These are phyloP conservation scores for Gulo gulo DNA, from an alignment of 2,113 vertebrate species.

Conservation along the genomic window DNA sequence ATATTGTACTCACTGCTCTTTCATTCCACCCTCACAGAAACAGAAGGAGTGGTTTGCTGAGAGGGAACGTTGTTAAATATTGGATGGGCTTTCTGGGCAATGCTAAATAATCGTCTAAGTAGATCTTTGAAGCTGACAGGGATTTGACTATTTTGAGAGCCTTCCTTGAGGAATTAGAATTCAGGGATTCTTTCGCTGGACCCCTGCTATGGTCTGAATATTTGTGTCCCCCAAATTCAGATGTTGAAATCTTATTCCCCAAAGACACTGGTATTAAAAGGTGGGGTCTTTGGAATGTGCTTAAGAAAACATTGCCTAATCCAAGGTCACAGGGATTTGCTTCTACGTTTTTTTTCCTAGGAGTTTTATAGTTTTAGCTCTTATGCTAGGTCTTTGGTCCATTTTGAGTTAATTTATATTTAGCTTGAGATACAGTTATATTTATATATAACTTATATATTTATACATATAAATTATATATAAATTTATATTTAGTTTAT, in stretches of 20 bases:
- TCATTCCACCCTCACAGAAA: conserved; percentile 8
- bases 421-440: neutral
- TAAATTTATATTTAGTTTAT: too few species aligned
- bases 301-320: neutral
- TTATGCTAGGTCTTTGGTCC: neutral
- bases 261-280: neutral
- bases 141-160: neutral
- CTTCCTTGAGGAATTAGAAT: neutral
- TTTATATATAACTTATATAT: too few species aligned
- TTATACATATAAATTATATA: too few species aligned
- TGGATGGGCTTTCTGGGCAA: conserved; percentile 12
- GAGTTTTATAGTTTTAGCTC: neutral
- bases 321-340: neutral
- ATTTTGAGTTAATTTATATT: neutral
- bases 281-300: neutral
- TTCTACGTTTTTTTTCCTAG: neutral
- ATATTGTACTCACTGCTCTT: neutral
- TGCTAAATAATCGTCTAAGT: neutral
- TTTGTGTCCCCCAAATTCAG: neutral
- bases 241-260: neutral
- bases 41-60: conserved; percentile 14
- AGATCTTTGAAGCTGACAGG: conserved; percentile 28
- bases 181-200: neutral
- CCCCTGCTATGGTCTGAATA: neutral
- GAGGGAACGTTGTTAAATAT: neutral